Conservation (phyloP, 2,113 vertebrate genomes). For the Triplophysa tibetana region DNA sequence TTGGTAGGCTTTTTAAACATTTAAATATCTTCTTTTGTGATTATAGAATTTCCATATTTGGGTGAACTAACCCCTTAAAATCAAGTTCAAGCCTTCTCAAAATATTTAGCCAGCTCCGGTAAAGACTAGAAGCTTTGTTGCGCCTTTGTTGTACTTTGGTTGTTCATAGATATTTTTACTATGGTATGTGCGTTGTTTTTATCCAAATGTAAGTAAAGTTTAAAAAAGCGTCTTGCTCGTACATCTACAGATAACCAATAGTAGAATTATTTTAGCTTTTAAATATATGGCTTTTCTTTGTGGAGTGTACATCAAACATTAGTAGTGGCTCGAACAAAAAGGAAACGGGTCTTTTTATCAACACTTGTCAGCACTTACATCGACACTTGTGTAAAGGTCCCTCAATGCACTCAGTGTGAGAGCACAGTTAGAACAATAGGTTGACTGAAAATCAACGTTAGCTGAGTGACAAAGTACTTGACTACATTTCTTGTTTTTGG, state of each 20-base stretch:
- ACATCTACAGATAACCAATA: not conserved
- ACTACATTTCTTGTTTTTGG: not conserved
- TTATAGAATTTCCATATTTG: too few species aligned
- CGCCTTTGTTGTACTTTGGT: too few species aligned
- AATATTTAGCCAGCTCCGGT: too few species aligned
- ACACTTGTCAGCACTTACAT: not conserved
- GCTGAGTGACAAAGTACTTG: not conserved
- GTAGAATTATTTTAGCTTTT: not conserved
- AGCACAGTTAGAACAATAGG: not conserved
- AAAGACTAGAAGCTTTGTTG: too few species aligned
- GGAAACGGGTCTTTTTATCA: not conserved
- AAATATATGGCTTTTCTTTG: not conserved
- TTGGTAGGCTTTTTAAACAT: too few species aligned
- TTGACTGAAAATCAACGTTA: not conserved
- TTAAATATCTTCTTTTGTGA: too few species aligned
- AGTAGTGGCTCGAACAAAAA: not conserved
- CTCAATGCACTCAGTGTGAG: not conserved
- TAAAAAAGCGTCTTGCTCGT: not conserved
- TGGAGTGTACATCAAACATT: not conserved
- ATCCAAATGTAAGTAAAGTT: too few species aligned
- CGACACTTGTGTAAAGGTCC: not conserved
- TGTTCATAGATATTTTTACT: not conserved
- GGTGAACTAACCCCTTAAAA: too few species aligned
- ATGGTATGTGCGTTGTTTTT: not conserved
- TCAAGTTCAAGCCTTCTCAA: too few species aligned